Conservation (phyloP, 1,140 invertebrate species). For the Orius insidiosus region DNA sequence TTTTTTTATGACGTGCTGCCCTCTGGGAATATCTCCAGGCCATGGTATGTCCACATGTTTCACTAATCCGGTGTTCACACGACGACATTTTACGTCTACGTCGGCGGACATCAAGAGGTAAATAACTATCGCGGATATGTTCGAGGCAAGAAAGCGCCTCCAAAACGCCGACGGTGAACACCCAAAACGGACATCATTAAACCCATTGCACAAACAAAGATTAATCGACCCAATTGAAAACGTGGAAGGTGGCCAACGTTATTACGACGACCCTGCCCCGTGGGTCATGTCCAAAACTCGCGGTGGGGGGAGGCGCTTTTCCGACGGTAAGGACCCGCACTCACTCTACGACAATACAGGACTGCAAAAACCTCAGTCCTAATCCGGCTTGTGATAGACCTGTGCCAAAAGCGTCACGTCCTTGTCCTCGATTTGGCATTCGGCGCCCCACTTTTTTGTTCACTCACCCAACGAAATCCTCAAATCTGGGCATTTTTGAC, state of each 20-base stretch:
- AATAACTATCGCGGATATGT: constrained; percentile 4
- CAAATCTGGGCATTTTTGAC: too few species aligned
- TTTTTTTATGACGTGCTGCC: constrained; percentile 1
- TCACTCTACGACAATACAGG: constrained; percentile 7
- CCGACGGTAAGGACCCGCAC: constrained; percentile 4
- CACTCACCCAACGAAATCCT: too few species aligned
- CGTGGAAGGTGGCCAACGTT: constrained; percentile 1
- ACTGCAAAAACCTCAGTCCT: constrained; percentile 5
- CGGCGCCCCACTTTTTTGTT: too few species aligned
- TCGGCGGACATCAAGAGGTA: constrained; percentile 3
- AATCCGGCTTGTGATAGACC: constrained; percentile 6
- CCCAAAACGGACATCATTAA: constrained; percentile 15
- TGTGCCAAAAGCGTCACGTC: constrained; percentile 8
- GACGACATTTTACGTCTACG: not conserved
- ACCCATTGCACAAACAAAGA: constrained; percentile 11
- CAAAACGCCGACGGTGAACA: constrained; percentile 14
- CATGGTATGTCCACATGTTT: constrained; percentile 2
- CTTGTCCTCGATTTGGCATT: not conserved
- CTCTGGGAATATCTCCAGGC: constrained; percentile 4
- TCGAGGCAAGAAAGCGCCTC: constrained; percentile 14
- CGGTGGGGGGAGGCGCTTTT: not conserved
- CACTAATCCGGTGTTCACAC: not conserved
- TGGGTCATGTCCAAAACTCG: constrained; percentile 6
- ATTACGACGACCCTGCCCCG: not conserved
- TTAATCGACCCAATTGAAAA: constrained; percentile 9